Conservation (phyloP, 1,140 invertebrate species). For the Conopomorpha cramerella region DNA sequence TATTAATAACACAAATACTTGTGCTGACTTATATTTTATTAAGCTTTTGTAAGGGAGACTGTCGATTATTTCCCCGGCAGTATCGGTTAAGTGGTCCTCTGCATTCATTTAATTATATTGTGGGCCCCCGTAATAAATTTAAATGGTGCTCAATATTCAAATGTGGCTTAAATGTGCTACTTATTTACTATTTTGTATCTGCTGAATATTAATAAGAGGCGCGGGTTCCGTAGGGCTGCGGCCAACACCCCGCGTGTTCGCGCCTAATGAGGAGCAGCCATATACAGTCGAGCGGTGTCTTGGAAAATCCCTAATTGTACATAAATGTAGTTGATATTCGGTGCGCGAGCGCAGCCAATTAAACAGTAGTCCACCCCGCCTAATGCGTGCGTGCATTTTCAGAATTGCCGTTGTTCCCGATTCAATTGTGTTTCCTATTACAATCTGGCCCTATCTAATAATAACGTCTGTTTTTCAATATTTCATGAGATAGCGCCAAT, state of each 20-base stretch:
- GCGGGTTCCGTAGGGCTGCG: conserved; percentile 14
- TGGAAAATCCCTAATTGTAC: conserved; percentile 41
- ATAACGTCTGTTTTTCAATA: no score
- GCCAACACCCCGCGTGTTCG: conserved; percentile 17
- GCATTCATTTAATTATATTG: conserved; percentile 33
- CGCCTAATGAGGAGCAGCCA: conserved; percentile 37
- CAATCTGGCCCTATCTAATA: no score
- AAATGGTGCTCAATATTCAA: conserved; percentile 24
- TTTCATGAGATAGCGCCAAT: no score
- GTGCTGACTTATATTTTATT: conserved; percentile 23
- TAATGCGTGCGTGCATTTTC: not conserved
- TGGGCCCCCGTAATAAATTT: conserved; percentile 24
- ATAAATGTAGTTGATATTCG: conserved; percentile 34
- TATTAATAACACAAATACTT: conserved; percentile 34
- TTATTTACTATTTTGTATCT: conserved; percentile 29
- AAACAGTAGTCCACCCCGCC: conserved; percentile 8
- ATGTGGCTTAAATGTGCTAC: conserved; percentile 23
- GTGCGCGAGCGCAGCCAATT: conserved; percentile 23
- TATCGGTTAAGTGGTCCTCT: conserved; percentile 16
- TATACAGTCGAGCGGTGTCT: conserved; percentile 26
- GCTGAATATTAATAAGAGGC: conserved; percentile 39
- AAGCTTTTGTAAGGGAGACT: conserved; percentile 9
- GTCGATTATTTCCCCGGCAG: conserved; percentile 9
- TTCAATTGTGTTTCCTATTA: no score
- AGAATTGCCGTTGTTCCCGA: no score